These are phyloP conservation scores for Saccopteryx leptura DNA, from an alignment of 2,113 vertebrate species.

Conservation along the genomic window DNA sequence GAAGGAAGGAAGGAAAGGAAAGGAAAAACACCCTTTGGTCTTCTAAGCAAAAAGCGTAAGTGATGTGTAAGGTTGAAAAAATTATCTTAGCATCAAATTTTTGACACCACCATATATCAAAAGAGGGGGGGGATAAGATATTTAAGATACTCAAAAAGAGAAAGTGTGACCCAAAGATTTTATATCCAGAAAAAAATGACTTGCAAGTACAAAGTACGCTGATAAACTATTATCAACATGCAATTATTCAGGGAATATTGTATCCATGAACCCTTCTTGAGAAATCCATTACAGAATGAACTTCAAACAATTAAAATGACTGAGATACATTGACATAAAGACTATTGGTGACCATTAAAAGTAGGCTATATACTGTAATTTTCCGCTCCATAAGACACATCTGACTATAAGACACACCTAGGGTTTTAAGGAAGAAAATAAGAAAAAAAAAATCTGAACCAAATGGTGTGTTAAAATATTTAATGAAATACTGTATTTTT, in stretches of 20 bases:
- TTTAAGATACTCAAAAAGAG: slow-evolving; percentile 25
- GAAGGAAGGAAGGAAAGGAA: not conserved
- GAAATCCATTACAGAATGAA: slow-evolving; percentile 15
- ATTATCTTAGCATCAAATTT: not conserved
- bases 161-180: slow-evolving; percentile 8
- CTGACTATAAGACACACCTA: too few species aligned
- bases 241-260: not conserved
- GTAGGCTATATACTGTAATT: not conserved
- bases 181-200: slow-evolving; percentile 18
- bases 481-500: too few species aligned
- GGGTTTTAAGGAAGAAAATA: too few species aligned
- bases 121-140: not conserved
- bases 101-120: not conserved
- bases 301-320: not conserved
- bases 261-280: not conserved
- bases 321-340: not conserved
- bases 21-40: not conserved
- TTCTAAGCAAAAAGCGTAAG: not conserved
- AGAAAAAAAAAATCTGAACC: too few species aligned
- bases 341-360: not conserved
- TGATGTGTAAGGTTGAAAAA: not conserved
- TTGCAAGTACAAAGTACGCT: not conserved
- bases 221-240: not conserved
- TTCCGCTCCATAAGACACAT: too few species aligned
- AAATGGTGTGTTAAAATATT: too few species aligned